Conservation (phyloP, 1,140 invertebrate species). For the Papilio polyxenes region DNA sequence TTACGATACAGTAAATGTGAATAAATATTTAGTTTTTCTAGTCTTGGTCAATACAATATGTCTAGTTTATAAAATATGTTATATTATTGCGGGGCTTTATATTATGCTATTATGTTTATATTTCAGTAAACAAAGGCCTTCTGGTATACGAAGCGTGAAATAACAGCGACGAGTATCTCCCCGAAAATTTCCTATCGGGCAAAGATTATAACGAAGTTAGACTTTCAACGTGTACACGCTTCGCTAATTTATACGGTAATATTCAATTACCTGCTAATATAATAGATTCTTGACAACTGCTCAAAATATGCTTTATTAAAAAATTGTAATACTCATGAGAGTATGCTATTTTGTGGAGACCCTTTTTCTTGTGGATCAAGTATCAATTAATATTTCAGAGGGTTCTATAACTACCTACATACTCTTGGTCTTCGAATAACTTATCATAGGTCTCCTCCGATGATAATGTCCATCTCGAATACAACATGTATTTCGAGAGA, state of each 20-base stretch:
- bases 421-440: too few relatives aligned
- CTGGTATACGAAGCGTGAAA: not conserved
- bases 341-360: not conserved
- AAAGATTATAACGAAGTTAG: conserved; percentile 10
- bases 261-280: not conserved
- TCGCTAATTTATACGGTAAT: not conserved
- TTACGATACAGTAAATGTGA: too few relatives aligned
- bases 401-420: not conserved
- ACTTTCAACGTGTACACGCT: not conserved
- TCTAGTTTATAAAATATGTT: too few relatives aligned
- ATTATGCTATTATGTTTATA: too few relatives aligned
- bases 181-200: not conserved
- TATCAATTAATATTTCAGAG: not conserved
- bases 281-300: not conserved
- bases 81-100: too few relatives aligned
- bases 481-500: too few relatives aligned
- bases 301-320: not conserved
- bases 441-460: too few relatives aligned
- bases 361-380: not conserved
- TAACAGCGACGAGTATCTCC: not conserved
- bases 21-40: too few relatives aligned
- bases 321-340: not conserved
- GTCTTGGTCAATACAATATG: too few relatives aligned
- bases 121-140: not conserved
- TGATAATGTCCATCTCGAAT: too few relatives aligned